Evolutionary conservation across 2,113 vertebrate species (phyloP).

Genomic region (Psephotus haematonotus): DNA sequence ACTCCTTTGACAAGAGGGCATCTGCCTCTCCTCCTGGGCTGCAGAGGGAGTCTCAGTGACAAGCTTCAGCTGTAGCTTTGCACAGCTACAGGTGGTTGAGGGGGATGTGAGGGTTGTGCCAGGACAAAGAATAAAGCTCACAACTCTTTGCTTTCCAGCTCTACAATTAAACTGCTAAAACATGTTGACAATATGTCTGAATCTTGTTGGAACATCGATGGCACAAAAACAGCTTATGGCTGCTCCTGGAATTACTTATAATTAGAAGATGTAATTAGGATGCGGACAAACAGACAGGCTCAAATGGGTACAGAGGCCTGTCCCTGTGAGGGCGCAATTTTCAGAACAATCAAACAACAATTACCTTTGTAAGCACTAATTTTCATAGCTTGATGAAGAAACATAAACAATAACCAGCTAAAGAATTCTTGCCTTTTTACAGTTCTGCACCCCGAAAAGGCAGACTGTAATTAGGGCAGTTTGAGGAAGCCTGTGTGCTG

Average conservation of each 20-base stretch:
- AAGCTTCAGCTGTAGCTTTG: neutral
- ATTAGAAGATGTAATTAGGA: slow-evolving; percentile 19
- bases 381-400: slow-evolving; percentile 9
- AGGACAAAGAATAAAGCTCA: slow-evolving; percentile 14
- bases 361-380: slow-evolving; percentile 3
- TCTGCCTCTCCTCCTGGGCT: neutral
- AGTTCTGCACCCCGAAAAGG: neutral
- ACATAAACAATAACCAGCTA: neutral
- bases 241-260: neutral
- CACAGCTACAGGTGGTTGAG: neutral
- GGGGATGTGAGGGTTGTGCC: neutral
- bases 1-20: neutral
- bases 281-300: neutral
- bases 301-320: neutral
- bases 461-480: neutral
- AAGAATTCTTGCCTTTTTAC: neutral
- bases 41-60: rapidly evolving
- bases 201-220: slow-evolving; percentile 29
- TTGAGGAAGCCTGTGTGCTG: neutral
- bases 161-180: slow-evolving; percentile 32
- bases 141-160: slow-evolving; percentile 16
- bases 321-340: neutral
- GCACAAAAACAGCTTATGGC: slow-evolving; percentile 2
- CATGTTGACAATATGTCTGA: slow-evolving; percentile 34
- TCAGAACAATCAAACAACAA: neutral